These are phyloP conservation scores for Ophion slaviceki DNA, from an alignment of 2,888 invertebrate genomes.

Conservation along the genomic window DNA sequence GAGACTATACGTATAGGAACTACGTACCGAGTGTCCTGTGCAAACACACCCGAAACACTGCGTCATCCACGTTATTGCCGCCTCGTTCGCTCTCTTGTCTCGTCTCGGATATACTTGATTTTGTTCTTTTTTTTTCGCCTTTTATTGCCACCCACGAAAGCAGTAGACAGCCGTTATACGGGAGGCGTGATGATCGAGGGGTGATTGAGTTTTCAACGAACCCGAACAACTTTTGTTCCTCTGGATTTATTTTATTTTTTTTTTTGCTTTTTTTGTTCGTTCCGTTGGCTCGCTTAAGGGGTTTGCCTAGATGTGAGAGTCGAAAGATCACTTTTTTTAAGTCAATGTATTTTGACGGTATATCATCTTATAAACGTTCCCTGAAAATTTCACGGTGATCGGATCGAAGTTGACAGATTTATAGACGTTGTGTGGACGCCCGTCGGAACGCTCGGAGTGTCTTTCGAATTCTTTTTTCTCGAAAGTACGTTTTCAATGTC, in stretches of 20 bases:
- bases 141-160: constrained; percentile 62
- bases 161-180: constrained; percentile 44
- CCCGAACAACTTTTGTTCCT: not conserved
- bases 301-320: too few species aligned
- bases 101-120: constrained; percentile 58
- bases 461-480: too few species aligned
- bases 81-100: constrained; percentile 65
- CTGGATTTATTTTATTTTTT: not conserved
- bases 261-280: not conserved
- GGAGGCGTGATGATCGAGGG: constrained; percentile 63
- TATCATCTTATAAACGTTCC: too few species aligned
- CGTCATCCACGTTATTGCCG: constrained; percentile 67
- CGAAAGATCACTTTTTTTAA: too few species aligned
- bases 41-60: constrained; percentile 70
- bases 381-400: too few species aligned
- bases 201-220: constrained; percentile 53
- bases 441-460: too few species aligned
- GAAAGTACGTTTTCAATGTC: too few species aligned
- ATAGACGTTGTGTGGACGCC: too few species aligned
- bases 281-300: constrained; percentile 26
- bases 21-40: constrained; percentile 75
- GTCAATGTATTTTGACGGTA: too few species aligned
- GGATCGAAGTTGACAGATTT: too few species aligned
- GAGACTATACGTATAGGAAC: constrained; percentile 74
- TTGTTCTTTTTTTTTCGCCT: constrained; percentile 23